phyloP scores from a whole-genome alignment of 2,888 invertebrate species.

The Geophilus truncorum region DNA sequence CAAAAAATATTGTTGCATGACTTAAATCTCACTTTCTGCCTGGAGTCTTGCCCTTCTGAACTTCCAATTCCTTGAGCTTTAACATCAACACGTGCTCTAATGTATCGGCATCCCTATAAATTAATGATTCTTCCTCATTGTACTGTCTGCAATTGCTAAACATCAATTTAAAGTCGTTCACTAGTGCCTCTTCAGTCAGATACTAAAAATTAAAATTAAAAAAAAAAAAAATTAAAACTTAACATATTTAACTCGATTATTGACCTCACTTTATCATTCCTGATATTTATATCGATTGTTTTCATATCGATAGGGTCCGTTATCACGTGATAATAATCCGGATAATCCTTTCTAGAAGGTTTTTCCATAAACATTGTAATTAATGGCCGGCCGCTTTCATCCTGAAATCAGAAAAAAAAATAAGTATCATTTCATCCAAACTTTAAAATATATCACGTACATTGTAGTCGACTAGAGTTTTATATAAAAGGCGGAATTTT shows the following conservation, averaged over 20 bases:
- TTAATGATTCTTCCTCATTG: constrained; percentile 92
- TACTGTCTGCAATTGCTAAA: constrained; percentile 95
- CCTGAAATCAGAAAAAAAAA: constrained; percentile 53
- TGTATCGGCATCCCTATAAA: constrained; percentile 88
- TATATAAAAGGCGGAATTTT: constrained; percentile 74
- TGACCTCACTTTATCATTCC: constrained; percentile 56
- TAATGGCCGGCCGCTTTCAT: constrained; percentile 73
- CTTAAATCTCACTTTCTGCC: constrained; percentile 35
- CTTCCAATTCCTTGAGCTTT: constrained; percentile 65
- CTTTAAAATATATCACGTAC: too few relatives aligned
- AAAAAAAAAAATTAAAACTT: constrained; percentile 30
- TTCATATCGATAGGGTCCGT: constrained; percentile 91
- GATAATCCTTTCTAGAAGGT: constrained; percentile 89
- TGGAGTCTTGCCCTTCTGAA: constrained; percentile 34
- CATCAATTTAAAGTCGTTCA: constrained; percentile 73
- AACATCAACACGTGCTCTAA: constrained; percentile 79
- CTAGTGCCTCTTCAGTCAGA: constrained; percentile 56
- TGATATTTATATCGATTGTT: constrained; percentile 86
- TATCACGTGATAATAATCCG: constrained; percentile 92
- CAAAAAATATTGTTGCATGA: neutral
- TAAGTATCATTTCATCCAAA: too few relatives aligned
- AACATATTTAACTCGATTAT: constrained; percentile 20
- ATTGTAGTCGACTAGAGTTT: constrained; percentile 6
- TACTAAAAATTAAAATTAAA: constrained; percentile 54
- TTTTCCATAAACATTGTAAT: constrained; percentile 93